phyloP scores from a whole-genome alignment of 2,797 vertebrate genomes.

The Danio tinwini region DNA sequence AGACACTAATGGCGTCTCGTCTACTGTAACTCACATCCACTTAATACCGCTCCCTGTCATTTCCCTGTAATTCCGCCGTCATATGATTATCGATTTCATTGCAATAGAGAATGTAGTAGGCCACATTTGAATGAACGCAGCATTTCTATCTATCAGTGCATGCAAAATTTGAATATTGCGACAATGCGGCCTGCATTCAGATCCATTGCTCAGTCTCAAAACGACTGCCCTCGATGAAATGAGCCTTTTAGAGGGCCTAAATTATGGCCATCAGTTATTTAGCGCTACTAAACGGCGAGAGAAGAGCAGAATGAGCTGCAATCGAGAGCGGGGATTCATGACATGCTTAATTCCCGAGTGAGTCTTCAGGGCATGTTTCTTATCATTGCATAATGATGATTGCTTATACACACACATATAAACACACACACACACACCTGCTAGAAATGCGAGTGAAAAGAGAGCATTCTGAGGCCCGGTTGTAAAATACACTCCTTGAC shows the following conservation, averaged over 20 bases:
- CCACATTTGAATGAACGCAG: conserved; percentile 74
- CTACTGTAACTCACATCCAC: conserved; percentile 68
- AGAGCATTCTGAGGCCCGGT: conserved; percentile 59
- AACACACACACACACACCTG: conserved; percentile 23
- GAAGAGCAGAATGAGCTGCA: conserved; percentile 47
- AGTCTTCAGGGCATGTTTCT: conserved; percentile 68
- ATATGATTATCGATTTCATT: conserved; percentile 77
- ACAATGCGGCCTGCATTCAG: conserved; percentile 76
- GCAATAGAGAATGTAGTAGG: conserved; percentile 66
- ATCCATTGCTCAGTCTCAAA: conserved; percentile 75
- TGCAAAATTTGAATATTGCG: conserved; percentile 63
- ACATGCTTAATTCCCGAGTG: conserved; percentile 68
- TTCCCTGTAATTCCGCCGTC: conserved; percentile 65
- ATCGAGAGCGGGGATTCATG: conserved; percentile 56
- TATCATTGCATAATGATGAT: conserved; percentile 78
- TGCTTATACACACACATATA: conserved; percentile 67
- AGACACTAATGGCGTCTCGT: conserved; percentile 35
- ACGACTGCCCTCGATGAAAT: conserved; percentile 78
- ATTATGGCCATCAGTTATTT: conserved; percentile 80
- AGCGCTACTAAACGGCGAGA: conserved; percentile 55
- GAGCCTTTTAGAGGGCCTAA: conserved; percentile 78
- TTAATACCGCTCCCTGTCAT: conserved; percentile 59
- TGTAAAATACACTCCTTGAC: conserved; percentile 67
- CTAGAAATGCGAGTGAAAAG: conserved; percentile 39
- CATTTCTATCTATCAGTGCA: conserved; percentile 55